Conservation (phyloP, 92 coral and sea anemone genomes). For the Hydrozoanthus gracilis region DNA sequence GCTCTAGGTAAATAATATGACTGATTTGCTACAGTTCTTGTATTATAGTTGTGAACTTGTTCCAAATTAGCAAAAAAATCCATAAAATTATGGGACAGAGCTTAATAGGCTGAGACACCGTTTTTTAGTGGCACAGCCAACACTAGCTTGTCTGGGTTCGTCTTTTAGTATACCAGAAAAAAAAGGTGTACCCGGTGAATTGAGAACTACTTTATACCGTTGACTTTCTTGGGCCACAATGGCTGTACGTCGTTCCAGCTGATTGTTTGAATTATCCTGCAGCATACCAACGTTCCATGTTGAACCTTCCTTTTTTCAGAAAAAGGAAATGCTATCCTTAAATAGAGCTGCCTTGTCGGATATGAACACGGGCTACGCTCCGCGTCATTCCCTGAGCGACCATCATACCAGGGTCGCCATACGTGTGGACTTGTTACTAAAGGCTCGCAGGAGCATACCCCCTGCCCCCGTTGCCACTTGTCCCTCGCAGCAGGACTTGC, state of each 20-base stretch:
- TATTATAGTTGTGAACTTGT: too few species aligned
- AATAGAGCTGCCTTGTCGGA: constrained; percentile 9
- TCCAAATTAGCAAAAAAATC: too few species aligned
- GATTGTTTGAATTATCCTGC: background rate
- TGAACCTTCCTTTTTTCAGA: background rate
- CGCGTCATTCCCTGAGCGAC: constrained; percentile 20
- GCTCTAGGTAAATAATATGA: too few species aligned
- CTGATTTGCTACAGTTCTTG: too few species aligned
- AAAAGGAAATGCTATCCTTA: background rate
- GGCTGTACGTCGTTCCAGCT: background rate
- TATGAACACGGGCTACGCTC: background rate
- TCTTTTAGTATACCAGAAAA: background rate
- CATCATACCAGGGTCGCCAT: constrained; percentile 29
- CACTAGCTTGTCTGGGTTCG: too few species aligned
- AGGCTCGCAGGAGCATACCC: constrained; percentile 12
- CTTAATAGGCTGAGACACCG: background rate
- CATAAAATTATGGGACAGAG: background rate
- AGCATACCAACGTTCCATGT: background rate
- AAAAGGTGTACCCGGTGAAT: too few species aligned
- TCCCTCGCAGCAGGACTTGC: constrained; percentile 36
- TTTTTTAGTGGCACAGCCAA: background rate
- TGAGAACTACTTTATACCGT: background rate
- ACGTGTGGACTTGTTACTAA: constrained; percentile 22
- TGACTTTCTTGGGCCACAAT: background rate
- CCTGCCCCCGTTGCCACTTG: constrained; percentile 2